Percentiles rank a stretch among this genome's conserved stretches.
Conservation (phyloP, 2,113 vertebrate genomes). For the Crocuta crocuta region DNA sequence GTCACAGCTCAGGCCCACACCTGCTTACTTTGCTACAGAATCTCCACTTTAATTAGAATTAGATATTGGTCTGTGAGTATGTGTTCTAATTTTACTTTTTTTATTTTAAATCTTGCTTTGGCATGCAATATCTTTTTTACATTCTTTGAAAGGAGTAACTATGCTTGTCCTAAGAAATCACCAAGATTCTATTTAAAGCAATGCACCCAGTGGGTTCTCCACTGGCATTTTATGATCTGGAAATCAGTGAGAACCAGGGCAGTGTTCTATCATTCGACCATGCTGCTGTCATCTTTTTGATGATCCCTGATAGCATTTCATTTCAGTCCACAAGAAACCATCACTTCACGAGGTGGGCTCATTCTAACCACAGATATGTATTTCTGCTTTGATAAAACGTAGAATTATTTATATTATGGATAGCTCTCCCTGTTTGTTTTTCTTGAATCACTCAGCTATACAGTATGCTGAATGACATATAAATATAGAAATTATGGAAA, state of each 20-base stretch:
- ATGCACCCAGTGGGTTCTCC: not conserved
- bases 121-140: not conserved
- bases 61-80: not conserved
- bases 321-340: not conserved
- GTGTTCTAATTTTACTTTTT: conserved; percentile 59
- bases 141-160: conserved; percentile 34
- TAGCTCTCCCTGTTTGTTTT: conserved; percentile 55
- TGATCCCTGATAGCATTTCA: not conserved
- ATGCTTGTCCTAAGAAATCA: not conserved
- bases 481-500: conserved; percentile 84
- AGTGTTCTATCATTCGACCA: not conserved
- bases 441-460: conserved; percentile 70
- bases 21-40: conserved; percentile 58
- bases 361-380: not conserved
- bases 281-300: not conserved
- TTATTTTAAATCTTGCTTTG: conserved; percentile 58
- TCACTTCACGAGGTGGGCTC: not conserved
- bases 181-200: not conserved
- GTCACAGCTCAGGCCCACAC: conserved; percentile 60
- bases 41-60: conserved; percentile 63
- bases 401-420: conserved; percentile 72
- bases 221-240: not conserved
- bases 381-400: conserved; percentile 58
- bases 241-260: not conserved
- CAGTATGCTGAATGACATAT: conserved; percentile 72